Evolutionary conservation across 2,888 invertebrate genomes (phyloP), one percentile per base, ranked within the genome.

Genomic region (Eremobia ochroleuca): DNA sequence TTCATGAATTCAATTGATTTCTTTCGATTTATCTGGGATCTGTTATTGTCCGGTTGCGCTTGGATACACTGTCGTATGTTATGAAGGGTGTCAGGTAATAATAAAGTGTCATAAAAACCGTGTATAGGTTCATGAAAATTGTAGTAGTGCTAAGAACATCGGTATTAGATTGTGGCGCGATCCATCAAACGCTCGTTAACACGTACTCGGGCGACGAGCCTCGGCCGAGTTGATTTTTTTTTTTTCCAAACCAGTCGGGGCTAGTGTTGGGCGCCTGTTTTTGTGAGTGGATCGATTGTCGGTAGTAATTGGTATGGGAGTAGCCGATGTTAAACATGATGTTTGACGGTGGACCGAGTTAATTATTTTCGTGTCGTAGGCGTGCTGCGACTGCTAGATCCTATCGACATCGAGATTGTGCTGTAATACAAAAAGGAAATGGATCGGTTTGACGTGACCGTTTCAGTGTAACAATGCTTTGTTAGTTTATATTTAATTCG

Each of bases 291-390:
- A 93, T 94, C 94, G 95, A 95, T 93, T 94, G 94, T 94, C 95
- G 93, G 96, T 95, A 95, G 96, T 96, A 96, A 96, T 96, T 95
- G 96, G 94, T 96, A 94, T 94, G 95, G 95, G 96, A 96, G 96
- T 96, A 96, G 96, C 94, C 92, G 94, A 93, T 96, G 96, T 96
- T 94, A 93, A 94, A 96, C 96, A 96, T 94, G 93, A 93, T 96
- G 96, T 96, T 96, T 93, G 94, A 94, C 93, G 95, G 93, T 92
- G 94, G 92, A 92, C 92, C 90, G 93, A 94, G 95, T 95, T 96
- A 96, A 96, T 96, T 96, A 96, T 96, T 96, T 96, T 95, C 94
- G 92, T 95, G 95, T 96, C 94, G 95, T 95, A 95, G 95, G 95
- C 95, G 95, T 94, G 92, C 92, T 91, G 90, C 89, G 92, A 88